Evolutionary conservation across 2,113 vertebrate genomes (phyloP).

Genomic region (Agelaius phoeniceus): DNA sequence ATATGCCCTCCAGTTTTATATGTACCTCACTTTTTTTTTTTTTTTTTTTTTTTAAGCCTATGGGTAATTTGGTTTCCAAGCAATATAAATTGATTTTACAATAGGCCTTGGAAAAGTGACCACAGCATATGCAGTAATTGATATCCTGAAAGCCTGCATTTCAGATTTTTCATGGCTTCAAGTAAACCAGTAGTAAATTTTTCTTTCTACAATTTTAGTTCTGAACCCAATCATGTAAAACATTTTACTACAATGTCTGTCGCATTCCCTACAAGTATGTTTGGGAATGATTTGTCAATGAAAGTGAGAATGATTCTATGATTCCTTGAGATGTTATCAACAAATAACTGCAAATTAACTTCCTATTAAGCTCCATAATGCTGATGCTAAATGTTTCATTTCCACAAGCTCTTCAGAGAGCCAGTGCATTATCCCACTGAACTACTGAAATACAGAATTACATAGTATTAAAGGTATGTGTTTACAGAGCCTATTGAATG

Average conservation of each 20-base stretch:
- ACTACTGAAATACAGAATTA: not conserved
- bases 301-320: not conserved
- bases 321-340: not conserved
- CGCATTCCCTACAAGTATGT: not conserved
- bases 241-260: not conserved
- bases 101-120: not conserved
- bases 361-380: not conserved
- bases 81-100: not conserved
- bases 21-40: not conserved
- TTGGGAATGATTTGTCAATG: not conserved
- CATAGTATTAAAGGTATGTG: not conserved
- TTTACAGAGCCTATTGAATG: not conserved
- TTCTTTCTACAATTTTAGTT: not conserved
- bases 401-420: conserved; percentile 10
- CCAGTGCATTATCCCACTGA: not conserved
- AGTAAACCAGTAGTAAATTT: not conserved
- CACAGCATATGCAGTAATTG: not conserved
- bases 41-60: not conserved
- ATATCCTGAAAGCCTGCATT: not conserved
- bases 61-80: not conserved
- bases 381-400: not conserved
- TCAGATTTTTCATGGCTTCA: not conserved
- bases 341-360: not conserved
- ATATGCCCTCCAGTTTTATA: not conserved
- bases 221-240: not conserved